These are phyloP conservation scores for Anser cygnoides DNA, from an alignment of 2,113 vertebrate species.

Conservation along the genomic window DNA sequence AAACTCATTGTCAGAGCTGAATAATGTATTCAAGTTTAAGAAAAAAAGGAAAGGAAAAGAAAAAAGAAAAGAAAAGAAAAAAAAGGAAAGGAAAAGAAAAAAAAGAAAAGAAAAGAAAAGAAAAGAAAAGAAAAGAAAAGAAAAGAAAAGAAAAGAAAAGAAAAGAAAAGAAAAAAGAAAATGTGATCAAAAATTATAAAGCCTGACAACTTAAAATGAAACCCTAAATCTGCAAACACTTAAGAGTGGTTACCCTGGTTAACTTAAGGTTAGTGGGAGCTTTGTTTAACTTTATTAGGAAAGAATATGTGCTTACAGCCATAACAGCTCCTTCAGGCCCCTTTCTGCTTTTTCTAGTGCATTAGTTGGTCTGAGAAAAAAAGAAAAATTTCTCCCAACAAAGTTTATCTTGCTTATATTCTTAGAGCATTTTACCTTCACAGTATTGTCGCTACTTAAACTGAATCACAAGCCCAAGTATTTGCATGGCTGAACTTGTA, in stretches of 20 bases:
- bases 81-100: background rate
- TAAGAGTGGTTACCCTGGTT: background rate
- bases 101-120: too few species aligned
- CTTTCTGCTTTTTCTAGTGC: background rate
- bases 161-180: background rate
- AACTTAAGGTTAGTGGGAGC: background rate
- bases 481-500: background rate
- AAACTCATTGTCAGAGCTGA: constrained; percentile 27
- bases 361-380: background rate
- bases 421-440: background rate
- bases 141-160: background rate
- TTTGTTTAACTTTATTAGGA: background rate
- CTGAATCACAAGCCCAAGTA: background rate
- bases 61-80: background rate
- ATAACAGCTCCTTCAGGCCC: background rate
- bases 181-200: background rate
- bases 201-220: background rate
- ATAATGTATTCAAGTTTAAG: background rate
- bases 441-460: background rate
- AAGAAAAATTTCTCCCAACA: background rate
- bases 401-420: background rate
- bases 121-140: too few species aligned
- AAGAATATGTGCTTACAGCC: background rate
- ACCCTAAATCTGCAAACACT: background rate
- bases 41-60: too few species aligned